Evolutionary conservation across 2,113 vertebrate genomes (phyloP).

Genomic region (Gallinago jamesoni): DNA sequence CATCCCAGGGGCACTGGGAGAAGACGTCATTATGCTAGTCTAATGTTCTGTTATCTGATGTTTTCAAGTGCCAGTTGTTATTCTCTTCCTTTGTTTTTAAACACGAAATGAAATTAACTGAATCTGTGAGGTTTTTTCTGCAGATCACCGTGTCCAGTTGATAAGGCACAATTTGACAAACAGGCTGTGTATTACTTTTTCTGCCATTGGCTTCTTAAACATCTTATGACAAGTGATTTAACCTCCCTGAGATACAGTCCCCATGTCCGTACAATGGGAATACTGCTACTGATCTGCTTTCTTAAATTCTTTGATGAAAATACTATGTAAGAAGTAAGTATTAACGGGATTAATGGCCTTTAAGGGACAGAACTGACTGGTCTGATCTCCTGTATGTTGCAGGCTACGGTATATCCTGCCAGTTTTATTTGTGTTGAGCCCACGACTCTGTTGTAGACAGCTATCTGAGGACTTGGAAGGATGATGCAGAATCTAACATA

Average conservation of each 20-base stretch:
- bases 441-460: background rate
- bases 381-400: background rate
- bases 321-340: background rate
- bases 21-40: background rate
- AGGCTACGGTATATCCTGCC: background rate
- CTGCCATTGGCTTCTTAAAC: background rate
- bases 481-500: rapidly evolving
- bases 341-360: background rate
- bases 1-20: background rate
- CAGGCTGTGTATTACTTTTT: background rate
- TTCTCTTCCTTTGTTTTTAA: background rate
- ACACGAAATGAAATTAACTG: background rate
- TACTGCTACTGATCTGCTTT: background rate
- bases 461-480: background rate
- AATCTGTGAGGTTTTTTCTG: background rate
- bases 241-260: background rate
- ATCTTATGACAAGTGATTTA: background rate
- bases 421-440: background rate
- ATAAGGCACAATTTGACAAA: background rate
- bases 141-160: background rate
- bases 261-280: background rate
- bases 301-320: background rate
- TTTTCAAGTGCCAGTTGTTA: background rate
- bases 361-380: background rate
- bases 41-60: background rate